Conservation (phyloP, 1,140 invertebrate species). For the Mercenaria mercenaria region DNA sequence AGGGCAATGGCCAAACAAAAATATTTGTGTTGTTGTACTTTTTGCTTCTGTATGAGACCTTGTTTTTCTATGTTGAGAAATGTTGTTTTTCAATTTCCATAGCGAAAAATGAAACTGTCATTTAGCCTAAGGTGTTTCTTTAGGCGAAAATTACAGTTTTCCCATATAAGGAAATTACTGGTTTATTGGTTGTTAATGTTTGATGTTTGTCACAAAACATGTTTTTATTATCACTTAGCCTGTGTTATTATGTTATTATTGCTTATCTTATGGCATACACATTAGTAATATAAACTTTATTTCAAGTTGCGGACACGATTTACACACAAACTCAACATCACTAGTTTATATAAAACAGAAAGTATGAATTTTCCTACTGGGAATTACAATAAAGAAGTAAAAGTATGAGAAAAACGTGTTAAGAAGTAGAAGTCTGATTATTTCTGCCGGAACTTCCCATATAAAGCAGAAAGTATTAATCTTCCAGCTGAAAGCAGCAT, state of each 20-base stretch:
- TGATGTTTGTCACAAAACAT: neutral
- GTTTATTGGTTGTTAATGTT: neutral
- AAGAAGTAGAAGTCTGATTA: too few species aligned
- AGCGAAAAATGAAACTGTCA: neutral
- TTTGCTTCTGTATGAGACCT: neutral
- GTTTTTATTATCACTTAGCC: neutral
- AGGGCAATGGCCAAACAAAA: neutral
- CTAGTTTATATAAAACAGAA: too few species aligned
- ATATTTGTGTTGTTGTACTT: too few species aligned
- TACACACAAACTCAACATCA: too few species aligned
- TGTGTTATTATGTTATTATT: neutral
- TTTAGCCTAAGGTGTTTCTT: neutral
- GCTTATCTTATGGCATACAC: neutral
- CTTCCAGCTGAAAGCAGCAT: too few species aligned
- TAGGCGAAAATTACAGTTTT: neutral
- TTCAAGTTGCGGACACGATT: neutral
- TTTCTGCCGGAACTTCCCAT: too few species aligned
- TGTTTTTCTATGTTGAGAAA: neutral
- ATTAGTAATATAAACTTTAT: neutral
- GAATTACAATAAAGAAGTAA: too few species aligned
- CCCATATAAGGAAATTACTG: slow-evolving; percentile 20
- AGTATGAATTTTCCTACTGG: too few species aligned
- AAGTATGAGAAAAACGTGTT: too few species aligned
- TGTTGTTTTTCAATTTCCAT: too few species aligned
- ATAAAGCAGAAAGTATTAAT: too few species aligned